phyloP scores from a whole-genome alignment of 2,797 vertebrate genomes.

The Gallirallus australis region DNA sequence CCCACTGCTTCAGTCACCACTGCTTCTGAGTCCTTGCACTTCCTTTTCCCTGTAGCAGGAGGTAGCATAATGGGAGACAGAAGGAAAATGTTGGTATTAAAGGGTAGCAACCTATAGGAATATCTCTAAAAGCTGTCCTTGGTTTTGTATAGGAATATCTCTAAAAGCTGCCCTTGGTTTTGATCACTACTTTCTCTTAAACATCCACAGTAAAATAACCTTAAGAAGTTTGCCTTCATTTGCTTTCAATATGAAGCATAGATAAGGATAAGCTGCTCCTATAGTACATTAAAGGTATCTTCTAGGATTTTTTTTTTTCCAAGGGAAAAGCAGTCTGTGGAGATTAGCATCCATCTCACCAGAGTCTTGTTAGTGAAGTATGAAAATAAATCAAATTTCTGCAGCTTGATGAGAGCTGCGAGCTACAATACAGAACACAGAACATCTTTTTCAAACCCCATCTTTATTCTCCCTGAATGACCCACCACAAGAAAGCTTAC shows the following conservation, averaged over 20 bases:
- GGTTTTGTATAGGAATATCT: neutral
- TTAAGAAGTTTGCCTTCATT: slow-evolving; percentile 19
- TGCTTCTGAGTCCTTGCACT: neutral
- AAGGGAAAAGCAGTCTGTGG: slow-evolving; percentile 11
- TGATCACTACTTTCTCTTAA: neutral
- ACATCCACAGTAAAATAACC: neutral
- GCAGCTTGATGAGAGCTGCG: neutral
- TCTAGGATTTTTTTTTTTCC: neutral
- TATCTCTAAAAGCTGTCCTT: neutral
- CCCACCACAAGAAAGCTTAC: slow-evolving; percentile 50
- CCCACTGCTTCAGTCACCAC: neutral
- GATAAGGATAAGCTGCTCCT: neutral
- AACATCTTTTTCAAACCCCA: slow-evolving; percentile 37
- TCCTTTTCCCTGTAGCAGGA: neutral
- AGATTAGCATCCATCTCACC: slow-evolving; percentile 64
- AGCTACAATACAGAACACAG: slow-evolving; percentile 47
- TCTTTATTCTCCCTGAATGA: slow-evolving; percentile 62
- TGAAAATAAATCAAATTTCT: slow-evolving; percentile 65
- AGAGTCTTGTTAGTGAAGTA: slow-evolving; percentile 52
- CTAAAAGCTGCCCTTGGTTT: neutral
- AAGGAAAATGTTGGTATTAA: neutral
- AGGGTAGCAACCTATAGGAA: neutral
- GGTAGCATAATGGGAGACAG: neutral
- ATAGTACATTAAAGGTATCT: slow-evolving; percentile 64
- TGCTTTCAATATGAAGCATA: slow-evolving; percentile 38